Base-by-base conservation (phyloP, 1,140 invertebrate species). In the Drosophila bipectinata region DNA sequence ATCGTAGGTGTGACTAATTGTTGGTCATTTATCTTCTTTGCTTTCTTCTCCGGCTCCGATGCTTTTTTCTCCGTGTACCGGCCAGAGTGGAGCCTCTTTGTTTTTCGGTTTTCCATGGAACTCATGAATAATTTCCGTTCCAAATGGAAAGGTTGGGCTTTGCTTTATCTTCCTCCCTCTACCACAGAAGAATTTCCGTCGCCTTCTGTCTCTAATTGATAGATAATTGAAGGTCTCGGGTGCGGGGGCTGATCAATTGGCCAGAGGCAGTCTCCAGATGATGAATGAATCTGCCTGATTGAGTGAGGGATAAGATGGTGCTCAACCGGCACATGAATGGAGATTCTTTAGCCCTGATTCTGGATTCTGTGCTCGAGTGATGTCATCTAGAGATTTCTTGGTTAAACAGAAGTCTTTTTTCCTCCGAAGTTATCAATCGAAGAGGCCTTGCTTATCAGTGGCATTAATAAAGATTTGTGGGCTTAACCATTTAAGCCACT, bases 1-100 rank as follows among this genome's bases (percentile, higher is more conserved):
- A 88, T 88, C 83, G 83, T 83, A 88, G 83, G 83, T 88, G 83
- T 88, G 84, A 88, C 83, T 89, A 88, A 88, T 88, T 88, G 83
- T 89, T 88, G 84, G 76, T 79, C 83, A 88, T 88, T 88, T 88
- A 88, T 88, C 83, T 88, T 88, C 75, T 77, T 55, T 66, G 56
- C 61, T 56, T 80, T 75, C 62, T 71, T 62, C 68, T 64, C 49
- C 48, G 55, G 55, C 68, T 53, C 45, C n/a, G 21, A 15, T 67
- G 37, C 21, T 64, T 57, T 72, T 71, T 49, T 59, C 30, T 30
- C 45, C 55, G 10, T 61, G 39, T 18, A 56, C 44, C 49, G 10
- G 10, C 34, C 34, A 12, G 34, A 28, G 6, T 61, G 45, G 32
- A 15, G 53, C n/a, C 57, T 66, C 58, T 64, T 55, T 77, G 32